Percentiles rank a stretch among this genome's conserved stretches.
Evolutionary conservation across 2,888 invertebrate genomes (phyloP).

Genomic region (Plagodis dolabraria): DNA sequence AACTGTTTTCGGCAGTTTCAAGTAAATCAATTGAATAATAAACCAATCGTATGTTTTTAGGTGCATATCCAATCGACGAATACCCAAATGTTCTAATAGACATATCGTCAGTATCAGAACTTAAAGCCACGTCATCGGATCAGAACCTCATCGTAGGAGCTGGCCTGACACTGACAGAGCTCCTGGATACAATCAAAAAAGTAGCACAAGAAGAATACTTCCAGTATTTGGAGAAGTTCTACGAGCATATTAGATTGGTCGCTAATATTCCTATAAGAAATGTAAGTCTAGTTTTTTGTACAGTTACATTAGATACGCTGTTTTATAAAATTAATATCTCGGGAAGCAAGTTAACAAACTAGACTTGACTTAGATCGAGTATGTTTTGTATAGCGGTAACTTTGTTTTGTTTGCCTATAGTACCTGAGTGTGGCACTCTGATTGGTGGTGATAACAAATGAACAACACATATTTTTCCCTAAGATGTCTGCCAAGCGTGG

Average conservation of each 20-base stretch:
- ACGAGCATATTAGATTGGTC: constrained; percentile 87
- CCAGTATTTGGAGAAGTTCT: constrained; percentile 85
- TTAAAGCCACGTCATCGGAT: constrained; percentile 59
- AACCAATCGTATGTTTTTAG: constrained; percentile 43
- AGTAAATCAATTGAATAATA: too few species aligned
- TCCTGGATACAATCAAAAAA: constrained; percentile 70
- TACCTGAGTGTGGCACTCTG: too few species aligned
- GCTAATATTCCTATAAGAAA: constrained; percentile 90
- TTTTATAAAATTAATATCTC: too few species aligned
- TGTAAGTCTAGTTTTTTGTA: constrained; percentile 68
- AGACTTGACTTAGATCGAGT: too few species aligned
- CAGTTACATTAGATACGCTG: too few species aligned
- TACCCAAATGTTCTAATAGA: constrained; percentile 68
- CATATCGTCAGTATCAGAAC: constrained; percentile 62
- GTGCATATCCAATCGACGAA: constrained; percentile 64
- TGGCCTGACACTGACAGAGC: constrained; percentile 65
- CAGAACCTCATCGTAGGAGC: constrained; percentile 70
- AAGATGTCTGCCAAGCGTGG: too few species aligned
- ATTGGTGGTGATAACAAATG: too few species aligned
- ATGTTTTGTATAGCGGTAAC: too few species aligned
- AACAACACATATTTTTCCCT: too few species aligned
- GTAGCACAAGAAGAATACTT: constrained; percentile 73
- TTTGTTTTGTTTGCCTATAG: too few species aligned
- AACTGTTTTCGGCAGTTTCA: too few species aligned
- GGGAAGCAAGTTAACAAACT: too few species aligned